Evolutionary conservation across 2,113 vertebrate genomes (phyloP).

Genomic region (Lycaon pictus): DNA sequence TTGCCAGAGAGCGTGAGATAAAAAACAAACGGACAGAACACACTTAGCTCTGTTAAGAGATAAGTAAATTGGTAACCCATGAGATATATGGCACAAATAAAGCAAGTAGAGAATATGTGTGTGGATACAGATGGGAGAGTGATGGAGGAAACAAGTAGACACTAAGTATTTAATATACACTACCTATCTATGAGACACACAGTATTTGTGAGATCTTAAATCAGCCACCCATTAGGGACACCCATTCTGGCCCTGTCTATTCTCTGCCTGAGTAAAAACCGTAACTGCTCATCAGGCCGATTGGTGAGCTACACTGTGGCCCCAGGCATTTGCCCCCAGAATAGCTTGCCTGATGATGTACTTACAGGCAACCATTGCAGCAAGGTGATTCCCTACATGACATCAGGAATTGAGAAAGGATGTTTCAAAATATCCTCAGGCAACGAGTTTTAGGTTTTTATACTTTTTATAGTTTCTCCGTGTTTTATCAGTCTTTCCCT

Average conservation of each 20-base stretch:
- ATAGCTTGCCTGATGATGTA: neutral
- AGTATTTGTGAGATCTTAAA: neutral
- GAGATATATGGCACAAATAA: neutral
- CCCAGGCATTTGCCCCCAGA: neutral
- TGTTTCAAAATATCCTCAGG: neutral
- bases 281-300: fast-evolving
- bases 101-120: neutral
- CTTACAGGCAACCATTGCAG: neutral
- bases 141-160: neutral
- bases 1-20: neutral
- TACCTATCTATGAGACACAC: neutral
- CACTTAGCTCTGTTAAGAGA: neutral
- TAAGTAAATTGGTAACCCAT: neutral
- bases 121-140: neutral
- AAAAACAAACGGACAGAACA: neutral
- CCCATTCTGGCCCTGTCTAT: neutral
- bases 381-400: neutral
- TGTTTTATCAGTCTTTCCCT: neutral
- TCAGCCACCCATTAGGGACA: neutral
- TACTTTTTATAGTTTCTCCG: neutral
- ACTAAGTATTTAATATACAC: neutral
- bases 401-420: neutral
- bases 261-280: neutral
- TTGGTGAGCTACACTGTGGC: too few relatives aligned
- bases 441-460: neutral